phyloP scores from a whole-genome alignment of 2,113 vertebrate genomes.

The Amblyornis subalaris region DNA sequence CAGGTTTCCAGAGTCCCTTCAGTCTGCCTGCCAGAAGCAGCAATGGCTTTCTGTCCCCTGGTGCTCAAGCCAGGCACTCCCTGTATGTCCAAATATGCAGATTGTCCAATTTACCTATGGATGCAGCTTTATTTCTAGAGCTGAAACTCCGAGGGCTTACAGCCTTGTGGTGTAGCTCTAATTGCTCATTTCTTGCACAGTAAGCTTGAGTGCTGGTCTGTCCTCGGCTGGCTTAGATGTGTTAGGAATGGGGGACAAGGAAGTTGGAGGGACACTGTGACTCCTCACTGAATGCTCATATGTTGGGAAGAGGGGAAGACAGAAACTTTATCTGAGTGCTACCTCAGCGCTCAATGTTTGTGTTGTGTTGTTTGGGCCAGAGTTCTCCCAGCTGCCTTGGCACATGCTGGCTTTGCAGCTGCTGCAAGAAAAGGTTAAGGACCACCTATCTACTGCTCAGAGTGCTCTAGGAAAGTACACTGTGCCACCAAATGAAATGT shows the following conservation, averaged over 20 bases:
- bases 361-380: background rate
- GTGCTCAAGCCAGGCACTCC: background rate
- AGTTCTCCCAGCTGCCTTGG: background rate
- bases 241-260: background rate
- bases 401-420: background rate
- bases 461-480: background rate
- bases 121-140: background rate
- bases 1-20: background rate
- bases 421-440: background rate
- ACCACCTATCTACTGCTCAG: background rate
- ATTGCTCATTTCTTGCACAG: background rate
- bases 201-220: background rate
- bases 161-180: background rate
- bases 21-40: background rate
- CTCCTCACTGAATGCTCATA: background rate
- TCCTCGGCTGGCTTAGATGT: background rate
- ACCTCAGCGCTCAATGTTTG: accelerated
- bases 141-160: background rate
- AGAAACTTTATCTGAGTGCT: too few species aligned
- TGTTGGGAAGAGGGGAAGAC: background rate
- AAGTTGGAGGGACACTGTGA: background rate
- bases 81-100: background rate
- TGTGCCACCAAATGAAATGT: background rate
- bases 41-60: background rate
- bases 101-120: background rate